Conservation (phyloP, 2,113 vertebrate species). For the Microcebus tavaratra region DNA sequence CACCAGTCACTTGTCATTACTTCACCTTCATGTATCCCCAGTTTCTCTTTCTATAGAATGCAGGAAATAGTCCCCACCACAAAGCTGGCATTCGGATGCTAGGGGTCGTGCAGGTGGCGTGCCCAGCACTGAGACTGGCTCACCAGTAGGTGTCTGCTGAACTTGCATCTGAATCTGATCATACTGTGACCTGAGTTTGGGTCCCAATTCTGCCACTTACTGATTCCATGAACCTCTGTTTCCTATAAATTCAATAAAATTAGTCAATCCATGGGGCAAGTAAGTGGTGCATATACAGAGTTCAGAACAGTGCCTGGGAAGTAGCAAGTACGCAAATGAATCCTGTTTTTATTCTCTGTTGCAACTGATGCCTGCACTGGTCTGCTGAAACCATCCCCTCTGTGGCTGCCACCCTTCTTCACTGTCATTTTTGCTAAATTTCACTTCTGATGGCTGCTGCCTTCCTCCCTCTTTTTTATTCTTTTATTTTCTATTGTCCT, state of each 20-base stretch:
- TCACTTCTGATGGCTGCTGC: neutral
- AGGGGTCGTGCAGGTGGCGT: neutral
- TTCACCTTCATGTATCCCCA: neutral
- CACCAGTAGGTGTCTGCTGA: neutral
- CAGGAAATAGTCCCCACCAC: neutral
- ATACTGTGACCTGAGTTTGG: neutral
- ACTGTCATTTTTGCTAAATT: neutral
- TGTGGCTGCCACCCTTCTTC: neutral
- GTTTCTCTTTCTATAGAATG: neutral
- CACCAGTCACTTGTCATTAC: neutral
- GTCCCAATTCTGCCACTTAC: neutral
- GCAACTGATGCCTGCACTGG: neutral
- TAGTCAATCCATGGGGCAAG: neutral
- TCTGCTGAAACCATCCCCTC: neutral
- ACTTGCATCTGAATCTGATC: neutral
- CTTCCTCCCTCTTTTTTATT: neutral
- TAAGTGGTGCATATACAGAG: neutral
- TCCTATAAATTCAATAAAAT: neutral
- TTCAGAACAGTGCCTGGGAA: neutral
- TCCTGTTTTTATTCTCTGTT: too few relatives aligned
- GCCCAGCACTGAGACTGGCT: neutral
- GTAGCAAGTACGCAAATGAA: neutral
- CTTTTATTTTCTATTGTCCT: neutral
- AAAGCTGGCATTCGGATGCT: neutral
- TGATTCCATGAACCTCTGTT: neutral